These are phyloP conservation scores for Petaurus breviceps DNA, from an alignment of 2,113 vertebrate species.

Conservation along the genomic window DNA sequence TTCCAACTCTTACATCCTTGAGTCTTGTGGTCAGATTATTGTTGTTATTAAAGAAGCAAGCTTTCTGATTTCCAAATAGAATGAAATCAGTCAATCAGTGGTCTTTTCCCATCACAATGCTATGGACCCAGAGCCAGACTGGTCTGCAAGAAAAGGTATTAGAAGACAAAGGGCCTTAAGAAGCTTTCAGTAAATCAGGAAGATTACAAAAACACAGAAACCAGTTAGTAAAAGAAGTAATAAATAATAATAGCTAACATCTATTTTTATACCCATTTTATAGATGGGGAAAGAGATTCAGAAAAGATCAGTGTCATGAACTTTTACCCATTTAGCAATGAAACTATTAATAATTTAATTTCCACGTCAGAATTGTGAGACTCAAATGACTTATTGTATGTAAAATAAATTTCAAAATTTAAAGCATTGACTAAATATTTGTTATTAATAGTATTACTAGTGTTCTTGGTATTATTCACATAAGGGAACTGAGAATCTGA, in stretches of 20 bases:
- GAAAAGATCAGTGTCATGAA: background rate
- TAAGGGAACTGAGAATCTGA: no score
- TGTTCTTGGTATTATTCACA: no score
- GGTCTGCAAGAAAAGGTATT: background rate
- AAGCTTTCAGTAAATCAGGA: background rate
- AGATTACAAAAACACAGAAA: background rate
- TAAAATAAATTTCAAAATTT: no score
- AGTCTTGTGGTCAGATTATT: no score
- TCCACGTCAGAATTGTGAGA: background rate
- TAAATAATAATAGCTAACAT: background rate
- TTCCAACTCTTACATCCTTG: no score
- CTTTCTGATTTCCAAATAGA: background rate
- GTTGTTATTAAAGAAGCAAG: background rate
- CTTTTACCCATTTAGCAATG: background rate
- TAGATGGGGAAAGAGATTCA: background rate
- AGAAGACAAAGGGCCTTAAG: background rate
- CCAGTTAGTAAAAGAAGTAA: background rate
- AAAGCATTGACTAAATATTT: no score
- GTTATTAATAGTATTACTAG: no score
- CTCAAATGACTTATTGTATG: background rate
- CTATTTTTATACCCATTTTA: background rate
- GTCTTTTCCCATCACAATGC: background rate
- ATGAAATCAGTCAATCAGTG: background rate
- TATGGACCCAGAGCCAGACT: background rate
- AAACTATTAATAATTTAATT: background rate